phyloP scores from a whole-genome alignment of 2,797 vertebrate genomes.

The Hapalemur alaotrensis region DNA sequence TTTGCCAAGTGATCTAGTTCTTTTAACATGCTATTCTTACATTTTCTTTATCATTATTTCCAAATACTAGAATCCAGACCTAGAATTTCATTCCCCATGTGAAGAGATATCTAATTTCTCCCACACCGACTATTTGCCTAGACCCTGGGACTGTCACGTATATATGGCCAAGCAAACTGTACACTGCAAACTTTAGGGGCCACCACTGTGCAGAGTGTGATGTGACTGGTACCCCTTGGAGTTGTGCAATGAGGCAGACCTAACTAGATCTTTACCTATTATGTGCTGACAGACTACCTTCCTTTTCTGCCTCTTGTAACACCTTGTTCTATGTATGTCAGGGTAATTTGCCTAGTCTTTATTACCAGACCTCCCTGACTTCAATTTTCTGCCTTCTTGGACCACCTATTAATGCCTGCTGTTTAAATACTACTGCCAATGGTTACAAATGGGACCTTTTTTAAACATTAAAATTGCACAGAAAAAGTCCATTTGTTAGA shows the following conservation, averaged over 20 bases:
- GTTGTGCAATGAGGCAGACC: not conserved
- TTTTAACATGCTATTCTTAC: not conserved
- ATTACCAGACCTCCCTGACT: not conserved
- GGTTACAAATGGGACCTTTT: not conserved
- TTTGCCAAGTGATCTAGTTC: not conserved
- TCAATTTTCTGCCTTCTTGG: not conserved
- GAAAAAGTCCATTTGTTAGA: not conserved
- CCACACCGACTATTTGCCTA: not conserved
- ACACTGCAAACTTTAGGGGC: not conserved
- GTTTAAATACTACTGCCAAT: slow-evolving; percentile 19
- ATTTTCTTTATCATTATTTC: not conserved
- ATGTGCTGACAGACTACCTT: not conserved
- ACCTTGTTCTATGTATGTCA: not conserved
- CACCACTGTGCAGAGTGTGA: not conserved
- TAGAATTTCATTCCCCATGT: not conserved
- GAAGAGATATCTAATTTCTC: not conserved
- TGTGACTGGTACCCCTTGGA: not conserved
- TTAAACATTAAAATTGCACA: not conserved
- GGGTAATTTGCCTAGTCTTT: slow-evolving; percentile 1
- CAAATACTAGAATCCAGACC: not conserved
- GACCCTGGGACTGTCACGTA: not conserved
- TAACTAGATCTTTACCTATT: slow-evolving; percentile 6
- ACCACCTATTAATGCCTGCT: not conserved
- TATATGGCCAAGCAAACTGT: not conserved
- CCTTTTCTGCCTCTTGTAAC: not conserved